Evolutionary conservation across 2,113 vertebrate species (phyloP).

Genomic region (Bungarus multicinctus): DNA sequence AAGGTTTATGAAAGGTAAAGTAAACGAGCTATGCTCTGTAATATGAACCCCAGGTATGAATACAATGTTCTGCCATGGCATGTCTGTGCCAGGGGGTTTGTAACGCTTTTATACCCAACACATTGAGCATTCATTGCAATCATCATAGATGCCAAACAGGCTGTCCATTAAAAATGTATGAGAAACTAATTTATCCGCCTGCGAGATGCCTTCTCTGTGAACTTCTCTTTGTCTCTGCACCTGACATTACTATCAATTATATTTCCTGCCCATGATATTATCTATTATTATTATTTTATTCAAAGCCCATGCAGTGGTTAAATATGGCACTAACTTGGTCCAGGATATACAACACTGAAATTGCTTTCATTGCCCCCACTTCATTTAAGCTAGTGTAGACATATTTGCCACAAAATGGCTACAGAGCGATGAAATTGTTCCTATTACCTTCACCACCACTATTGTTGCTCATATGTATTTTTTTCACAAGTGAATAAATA

Average conservation of each 20-base stretch:
- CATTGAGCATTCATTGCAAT: background rate
- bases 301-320: background rate
- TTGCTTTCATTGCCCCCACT: background rate
- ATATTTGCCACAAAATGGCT: background rate
- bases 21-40: background rate
- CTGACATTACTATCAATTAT: background rate
- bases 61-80: background rate
- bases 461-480: background rate
- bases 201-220: background rate
- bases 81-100: background rate
- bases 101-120: background rate
- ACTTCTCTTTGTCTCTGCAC: background rate
- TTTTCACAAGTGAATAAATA: background rate
- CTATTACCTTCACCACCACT: background rate
- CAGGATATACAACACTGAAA: background rate
- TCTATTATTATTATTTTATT: background rate
- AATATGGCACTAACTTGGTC: background rate
- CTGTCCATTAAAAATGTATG: background rate
- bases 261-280: background rate
- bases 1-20: background rate
- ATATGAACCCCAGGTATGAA: background rate
- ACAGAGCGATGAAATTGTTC: background rate
- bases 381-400: background rate
- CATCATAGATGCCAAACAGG: background rate
- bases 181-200: background rate